Percentiles rank a stretch among this genome's conserved stretches.
phyloP scores from a whole-genome alignment of 2,113 vertebrate species.

The Panthera tigris region DNA sequence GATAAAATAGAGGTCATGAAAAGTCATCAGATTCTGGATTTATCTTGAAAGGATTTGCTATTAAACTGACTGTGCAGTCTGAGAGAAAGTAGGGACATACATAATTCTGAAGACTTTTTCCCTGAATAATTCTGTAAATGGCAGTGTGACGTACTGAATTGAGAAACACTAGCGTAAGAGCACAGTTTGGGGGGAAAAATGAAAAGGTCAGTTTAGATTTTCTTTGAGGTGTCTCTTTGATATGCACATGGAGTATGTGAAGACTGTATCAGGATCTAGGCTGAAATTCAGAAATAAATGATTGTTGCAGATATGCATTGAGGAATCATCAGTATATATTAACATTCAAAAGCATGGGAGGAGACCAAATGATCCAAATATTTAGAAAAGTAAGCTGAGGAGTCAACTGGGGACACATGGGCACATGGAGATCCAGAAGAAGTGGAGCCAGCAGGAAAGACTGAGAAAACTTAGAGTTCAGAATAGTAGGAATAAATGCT shows the following conservation, averaged over 20 bases:
- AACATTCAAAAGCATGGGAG: background rate
- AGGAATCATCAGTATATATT: background rate
- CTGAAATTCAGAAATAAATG: background rate
- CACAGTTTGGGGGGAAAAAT: background rate
- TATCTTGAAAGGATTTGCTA: background rate
- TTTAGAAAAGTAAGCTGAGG: background rate
- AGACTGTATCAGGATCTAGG: background rate
- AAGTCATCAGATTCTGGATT: background rate
- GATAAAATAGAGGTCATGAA: background rate
- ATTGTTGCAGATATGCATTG: too few species aligned
- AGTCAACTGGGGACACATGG: background rate
- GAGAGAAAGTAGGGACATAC: background rate
- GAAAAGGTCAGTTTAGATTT: background rate
- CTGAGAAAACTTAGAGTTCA: background rate
- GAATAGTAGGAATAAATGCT: background rate
- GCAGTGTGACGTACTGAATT: background rate
- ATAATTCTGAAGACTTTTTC: background rate
- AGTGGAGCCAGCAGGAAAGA: background rate
- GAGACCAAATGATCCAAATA: background rate
- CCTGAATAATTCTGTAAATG: background rate
- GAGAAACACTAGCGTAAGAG: background rate
- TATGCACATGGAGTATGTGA: background rate
- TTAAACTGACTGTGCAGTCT: background rate
- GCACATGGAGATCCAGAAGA: background rate
- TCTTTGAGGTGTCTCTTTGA: background rate